Conservation (phyloP, 2,888 invertebrate species). For the Deilephila elpenor region DNA sequence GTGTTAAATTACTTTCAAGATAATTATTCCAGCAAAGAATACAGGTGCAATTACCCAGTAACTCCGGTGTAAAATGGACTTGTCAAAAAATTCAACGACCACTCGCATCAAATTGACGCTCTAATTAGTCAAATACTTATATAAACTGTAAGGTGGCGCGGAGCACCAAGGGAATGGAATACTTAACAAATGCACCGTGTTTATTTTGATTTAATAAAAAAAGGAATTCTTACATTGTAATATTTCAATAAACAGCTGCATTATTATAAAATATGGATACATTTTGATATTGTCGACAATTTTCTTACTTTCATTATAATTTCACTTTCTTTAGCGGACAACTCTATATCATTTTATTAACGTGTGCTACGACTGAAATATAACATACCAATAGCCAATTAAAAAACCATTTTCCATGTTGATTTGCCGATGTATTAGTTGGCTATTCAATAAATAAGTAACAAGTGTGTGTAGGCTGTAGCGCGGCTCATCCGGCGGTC, state of each 20-base stretch:
- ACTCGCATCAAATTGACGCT: slow-evolving; percentile 3
- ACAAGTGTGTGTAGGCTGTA: neutral
- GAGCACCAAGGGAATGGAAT: slow-evolving; percentile 9
- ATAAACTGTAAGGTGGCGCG: slow-evolving; percentile 30
- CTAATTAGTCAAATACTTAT: slow-evolving; percentile 27
- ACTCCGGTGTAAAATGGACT: slow-evolving; percentile 1
- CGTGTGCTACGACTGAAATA: neutral
- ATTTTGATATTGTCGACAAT: no score
- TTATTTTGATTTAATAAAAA: neutral
- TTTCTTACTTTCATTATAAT: no score
- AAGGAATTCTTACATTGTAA: neutral
- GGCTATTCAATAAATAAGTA: slow-evolving; percentile 1
- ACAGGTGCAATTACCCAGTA: neutral
- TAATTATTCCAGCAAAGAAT: neutral
- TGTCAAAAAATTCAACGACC: slow-evolving; percentile 14
- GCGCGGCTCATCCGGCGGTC: neutral
- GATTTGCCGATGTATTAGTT: neutral
- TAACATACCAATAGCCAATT: neutral
- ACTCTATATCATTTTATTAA: neutral
- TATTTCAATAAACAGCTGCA: neutral
- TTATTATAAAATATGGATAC: neutral
- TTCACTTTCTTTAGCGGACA: no score
- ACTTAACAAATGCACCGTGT: neutral
- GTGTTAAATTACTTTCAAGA: neutral
- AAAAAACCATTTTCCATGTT: neutral